Percentiles rank a stretch among this genome's conserved stretches.
phyloP scores from a whole-genome alignment of 2,113 vertebrate species.

The Plecturocebus donacophilus region DNA sequence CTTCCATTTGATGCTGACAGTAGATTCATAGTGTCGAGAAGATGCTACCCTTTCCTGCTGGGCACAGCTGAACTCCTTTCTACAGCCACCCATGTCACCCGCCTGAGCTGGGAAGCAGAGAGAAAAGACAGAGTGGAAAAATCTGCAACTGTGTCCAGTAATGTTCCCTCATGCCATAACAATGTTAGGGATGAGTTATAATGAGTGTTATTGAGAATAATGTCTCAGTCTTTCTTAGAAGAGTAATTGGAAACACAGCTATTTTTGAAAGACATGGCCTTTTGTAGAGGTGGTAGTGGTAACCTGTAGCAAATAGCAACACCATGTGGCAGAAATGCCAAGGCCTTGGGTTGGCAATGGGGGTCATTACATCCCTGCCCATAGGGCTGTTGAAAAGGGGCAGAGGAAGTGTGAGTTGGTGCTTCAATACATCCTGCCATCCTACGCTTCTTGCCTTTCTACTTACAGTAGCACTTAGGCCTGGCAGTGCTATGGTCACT shows the following conservation, averaged over 20 bases:
- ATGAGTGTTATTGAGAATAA: conserved; percentile 23
- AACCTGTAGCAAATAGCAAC: neutral
- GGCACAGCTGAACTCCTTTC: neutral
- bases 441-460: neutral
- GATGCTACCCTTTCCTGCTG: neutral
- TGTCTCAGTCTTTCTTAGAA: neutral
- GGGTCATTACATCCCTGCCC: neutral
- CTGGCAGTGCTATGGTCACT: neutral
- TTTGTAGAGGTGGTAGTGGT: neutral
- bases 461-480: neutral
- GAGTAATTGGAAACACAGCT: conserved; percentile 29
- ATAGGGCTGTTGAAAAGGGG: neutral
- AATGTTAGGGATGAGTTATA: neutral
- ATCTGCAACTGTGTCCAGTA: neutral
- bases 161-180: neutral
- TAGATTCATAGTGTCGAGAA: neutral
- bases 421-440: neutral
- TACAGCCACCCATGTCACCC: neutral
- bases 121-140: neutral
- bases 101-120: neutral
- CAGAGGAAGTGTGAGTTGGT: neutral
- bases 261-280: neutral
- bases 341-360: neutral
- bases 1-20: neutral
- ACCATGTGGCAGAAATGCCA: neutral